Evolutionary conservation across 2,797 vertebrate genomes (phyloP).

Genomic region (Pseudocheirus occidentalis): DNA sequence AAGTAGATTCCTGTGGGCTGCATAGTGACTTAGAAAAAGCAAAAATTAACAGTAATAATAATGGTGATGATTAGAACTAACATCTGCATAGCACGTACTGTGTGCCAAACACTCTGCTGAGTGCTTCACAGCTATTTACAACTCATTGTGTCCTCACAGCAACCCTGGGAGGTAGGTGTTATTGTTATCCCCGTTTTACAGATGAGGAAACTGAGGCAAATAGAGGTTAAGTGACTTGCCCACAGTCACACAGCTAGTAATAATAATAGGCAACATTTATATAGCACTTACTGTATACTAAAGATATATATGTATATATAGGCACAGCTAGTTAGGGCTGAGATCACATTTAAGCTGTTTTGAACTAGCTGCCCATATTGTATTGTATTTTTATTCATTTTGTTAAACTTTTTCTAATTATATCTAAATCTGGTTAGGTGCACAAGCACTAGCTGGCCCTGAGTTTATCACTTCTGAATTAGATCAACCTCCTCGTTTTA

Average conservation of each 20-base stretch:
- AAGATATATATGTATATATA: background rate
- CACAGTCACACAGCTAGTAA: background rate
- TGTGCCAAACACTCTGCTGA: background rate
- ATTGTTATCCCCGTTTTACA: background rate
- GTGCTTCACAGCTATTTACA: background rate
- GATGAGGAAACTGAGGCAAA: background rate
- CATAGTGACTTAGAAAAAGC: background rate
- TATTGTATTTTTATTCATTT: background rate
- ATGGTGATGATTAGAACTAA: background rate
- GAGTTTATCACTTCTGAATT: background rate
- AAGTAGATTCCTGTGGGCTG: background rate
- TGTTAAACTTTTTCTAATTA: background rate
- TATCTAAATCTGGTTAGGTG: background rate
- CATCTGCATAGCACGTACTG: background rate
- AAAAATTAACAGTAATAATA: too few relatives aligned
- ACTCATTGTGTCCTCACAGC: background rate
- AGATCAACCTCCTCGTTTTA: background rate
- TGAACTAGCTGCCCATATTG: background rate
- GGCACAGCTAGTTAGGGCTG: background rate
- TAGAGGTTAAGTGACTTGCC: background rate
- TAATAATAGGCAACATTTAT: background rate
- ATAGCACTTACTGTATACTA: background rate
- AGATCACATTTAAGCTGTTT: background rate
- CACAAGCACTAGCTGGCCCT: background rate
- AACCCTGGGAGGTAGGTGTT: background rate